phyloP scores from a whole-genome alignment of 2,113 vertebrate genomes.

The Eurystomus gularis region DNA sequence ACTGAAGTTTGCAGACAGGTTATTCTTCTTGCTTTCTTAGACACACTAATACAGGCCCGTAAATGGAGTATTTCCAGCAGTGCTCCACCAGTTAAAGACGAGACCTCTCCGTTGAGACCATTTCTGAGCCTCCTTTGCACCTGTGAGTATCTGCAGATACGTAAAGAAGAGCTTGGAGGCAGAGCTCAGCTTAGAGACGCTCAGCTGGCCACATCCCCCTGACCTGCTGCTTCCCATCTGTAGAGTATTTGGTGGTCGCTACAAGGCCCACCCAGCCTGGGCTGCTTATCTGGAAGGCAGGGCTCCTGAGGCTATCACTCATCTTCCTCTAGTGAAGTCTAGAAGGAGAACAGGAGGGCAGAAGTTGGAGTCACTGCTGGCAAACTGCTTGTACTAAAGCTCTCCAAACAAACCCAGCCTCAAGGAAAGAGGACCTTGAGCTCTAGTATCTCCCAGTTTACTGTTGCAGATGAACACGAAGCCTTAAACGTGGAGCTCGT shows the following conservation, averaged over 20 bases:
- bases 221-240: not conserved
- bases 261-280: fast-evolving
- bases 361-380: not conserved
- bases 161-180: not conserved
- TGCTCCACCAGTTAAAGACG: not conserved
- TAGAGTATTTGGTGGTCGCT: not conserved
- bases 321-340: fast-evolving
- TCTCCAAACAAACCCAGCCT: not conserved
- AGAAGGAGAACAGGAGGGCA: not conserved
- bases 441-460: not conserved
- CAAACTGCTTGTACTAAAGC: not conserved
- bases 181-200: not conserved
- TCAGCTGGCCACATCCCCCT: not conserved
- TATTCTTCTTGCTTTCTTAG: not conserved
- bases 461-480: not conserved
- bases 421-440: not conserved
- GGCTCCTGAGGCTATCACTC: not conserved
- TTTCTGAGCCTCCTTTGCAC: not conserved
- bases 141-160: not conserved
- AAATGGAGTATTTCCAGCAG: not conserved
- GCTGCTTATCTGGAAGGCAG: not conserved
- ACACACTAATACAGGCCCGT: not conserved
- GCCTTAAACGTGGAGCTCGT: not conserved
- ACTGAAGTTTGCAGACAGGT: not conserved
- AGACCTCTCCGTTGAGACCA: not conserved